Base-by-base conservation (phyloP, 1,140 invertebrate species). In the Euschistus heros region DNA sequence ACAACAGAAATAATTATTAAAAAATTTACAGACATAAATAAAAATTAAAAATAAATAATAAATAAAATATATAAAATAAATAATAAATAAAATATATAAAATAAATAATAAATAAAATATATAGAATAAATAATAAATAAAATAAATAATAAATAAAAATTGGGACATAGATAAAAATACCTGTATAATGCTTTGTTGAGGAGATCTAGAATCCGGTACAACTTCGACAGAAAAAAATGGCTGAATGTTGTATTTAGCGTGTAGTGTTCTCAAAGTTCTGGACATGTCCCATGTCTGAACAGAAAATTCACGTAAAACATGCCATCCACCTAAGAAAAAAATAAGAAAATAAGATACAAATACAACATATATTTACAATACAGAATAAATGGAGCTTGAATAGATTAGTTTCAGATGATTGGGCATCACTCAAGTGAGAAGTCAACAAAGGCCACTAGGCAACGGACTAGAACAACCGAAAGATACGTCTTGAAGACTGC, bases 201-300 rank as follows among this genome's bases (percentile, higher is more conserved):
- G 74, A 59, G 71, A 64, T 50, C 69, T 70, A 8, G 78, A 75
- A 72, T 81, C 77, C 6, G 80, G 74, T 37, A 78, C 75, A 4
- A 81, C 80, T 20, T 74, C 70, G 6, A 82, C 72, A 69, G 75
- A 72, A 66, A 82, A 81, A 70, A 78, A 82, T 0, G 79, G 78
- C 37, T 74, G 72, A 6, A 78, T 76, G 8, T 76, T 74, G 68
- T 76, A 78, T 44, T 75, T 72, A 0, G 76, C 73, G 50, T 81
- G 78, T 6, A 82, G 66, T 15, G 72, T 72, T 44, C 69, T 70
- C 10, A 81, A 67, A 5, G 77, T 71, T 55, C 68, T 59, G 15
- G 72, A 71, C 60, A 74, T 72, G 65, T 81, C 77, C 75, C 80
- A 82, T 1, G 74, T 70, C 8, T 71, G 70, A n/a, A 72, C 65